A percentile compares a stretch with the other conserved stretches of the same genome.
phyloP scores from a whole-genome alignment of 1,140 invertebrate genomes.

The Aplysia californica region DNA sequence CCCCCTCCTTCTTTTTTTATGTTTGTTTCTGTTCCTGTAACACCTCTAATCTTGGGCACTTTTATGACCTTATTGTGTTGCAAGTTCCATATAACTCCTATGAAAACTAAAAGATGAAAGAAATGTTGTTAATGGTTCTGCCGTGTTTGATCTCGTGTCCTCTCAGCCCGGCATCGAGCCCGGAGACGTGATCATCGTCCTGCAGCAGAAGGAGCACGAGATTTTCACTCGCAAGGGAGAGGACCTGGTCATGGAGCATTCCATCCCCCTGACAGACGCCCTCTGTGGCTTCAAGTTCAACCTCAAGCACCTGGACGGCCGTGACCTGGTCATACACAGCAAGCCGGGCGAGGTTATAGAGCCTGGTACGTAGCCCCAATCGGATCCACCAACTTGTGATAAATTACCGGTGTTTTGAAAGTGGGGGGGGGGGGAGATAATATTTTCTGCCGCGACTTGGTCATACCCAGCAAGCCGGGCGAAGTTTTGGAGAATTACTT shows the following conservation, averaged over 20 bases:
- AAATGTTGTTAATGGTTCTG: no score
- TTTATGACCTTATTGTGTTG: no score
- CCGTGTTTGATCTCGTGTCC: constrained; percentile 4
- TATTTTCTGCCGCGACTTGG: no score
- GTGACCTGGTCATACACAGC: constrained; percentile 87
- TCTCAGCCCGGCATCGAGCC: constrained; percentile 87
- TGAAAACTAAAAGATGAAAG: no score
- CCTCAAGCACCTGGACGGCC: constrained; percentile 91
- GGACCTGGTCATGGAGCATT: constrained; percentile 85
- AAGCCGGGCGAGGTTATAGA: constrained; percentile 86
- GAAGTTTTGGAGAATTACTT: no score
- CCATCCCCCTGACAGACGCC: constrained; percentile 89
- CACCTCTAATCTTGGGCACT: no score
- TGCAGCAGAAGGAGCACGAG: constrained; percentile 94
- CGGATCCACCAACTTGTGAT: no score
- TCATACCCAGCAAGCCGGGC: constrained; percentile 86
- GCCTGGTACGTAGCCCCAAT: constrained; percentile 80
- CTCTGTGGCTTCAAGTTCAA: constrained; percentile 96
- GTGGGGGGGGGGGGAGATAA: neutral
- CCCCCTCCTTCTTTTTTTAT: no score
- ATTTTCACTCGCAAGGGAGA: constrained; percentile 84
- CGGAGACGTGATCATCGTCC: constrained; percentile 94
- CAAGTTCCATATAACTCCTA: no score
- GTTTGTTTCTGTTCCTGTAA: no score
- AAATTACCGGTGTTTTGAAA: neutral